These are phyloP conservation scores for Drosophila hawaiiensis DNA, from an alignment of 2,888 invertebrate genomes.

Conservation along the genomic window DNA sequence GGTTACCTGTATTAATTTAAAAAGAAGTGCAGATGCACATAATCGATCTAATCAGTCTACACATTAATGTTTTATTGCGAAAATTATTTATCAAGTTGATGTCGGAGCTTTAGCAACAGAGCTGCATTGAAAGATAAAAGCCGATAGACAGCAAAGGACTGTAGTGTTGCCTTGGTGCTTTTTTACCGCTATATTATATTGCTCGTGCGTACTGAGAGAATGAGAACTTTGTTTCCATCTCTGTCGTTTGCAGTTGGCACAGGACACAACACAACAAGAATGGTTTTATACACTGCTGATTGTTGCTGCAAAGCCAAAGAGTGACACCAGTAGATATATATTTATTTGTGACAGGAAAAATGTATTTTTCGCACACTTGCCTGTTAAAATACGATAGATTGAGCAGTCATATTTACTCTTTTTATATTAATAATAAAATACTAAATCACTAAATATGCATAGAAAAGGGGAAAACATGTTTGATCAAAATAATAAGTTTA, in stretches of 20 bases:
- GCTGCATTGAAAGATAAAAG: neutral
- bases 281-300: neutral
- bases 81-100: neutral
- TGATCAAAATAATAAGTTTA: neutral
- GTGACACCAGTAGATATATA: neutral
- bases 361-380: neutral
- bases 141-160: neutral
- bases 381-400: neutral
- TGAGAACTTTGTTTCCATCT: neutral
- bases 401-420: neutral
- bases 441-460: neutral
- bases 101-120: neutral
- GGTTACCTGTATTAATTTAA: neutral
- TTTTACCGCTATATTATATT: neutral
- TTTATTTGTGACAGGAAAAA: neutral
- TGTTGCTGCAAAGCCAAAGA: neutral
- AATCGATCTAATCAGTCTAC: neutral
- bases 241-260: neutral
- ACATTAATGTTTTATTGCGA: neutral
- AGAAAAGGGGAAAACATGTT: neutral
- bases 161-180: neutral
- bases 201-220: neutral
- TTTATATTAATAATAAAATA: neutral
- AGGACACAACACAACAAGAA: neutral
- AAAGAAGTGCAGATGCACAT: neutral